These are phyloP conservation scores for Dryobota labecula DNA, from an alignment of 2,888 invertebrate genomes.

Conservation along the genomic window DNA sequence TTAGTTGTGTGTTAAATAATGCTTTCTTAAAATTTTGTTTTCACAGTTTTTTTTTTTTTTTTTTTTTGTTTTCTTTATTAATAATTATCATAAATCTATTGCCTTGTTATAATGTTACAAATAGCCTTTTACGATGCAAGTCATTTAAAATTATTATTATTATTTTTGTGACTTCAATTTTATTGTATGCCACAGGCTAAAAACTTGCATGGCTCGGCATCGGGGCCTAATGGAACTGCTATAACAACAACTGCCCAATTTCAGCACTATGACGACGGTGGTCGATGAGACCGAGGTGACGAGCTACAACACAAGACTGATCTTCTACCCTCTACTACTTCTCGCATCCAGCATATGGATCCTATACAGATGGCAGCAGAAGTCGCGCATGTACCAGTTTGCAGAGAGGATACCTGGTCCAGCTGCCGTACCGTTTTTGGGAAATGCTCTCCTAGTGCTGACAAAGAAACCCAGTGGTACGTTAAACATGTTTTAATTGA, in stretches of 20 bases:
- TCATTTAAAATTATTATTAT: no score
- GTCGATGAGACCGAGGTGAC: conserved; percentile 63
- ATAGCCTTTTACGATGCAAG: no score
- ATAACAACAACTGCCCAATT: not conserved
- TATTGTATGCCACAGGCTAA: no score
- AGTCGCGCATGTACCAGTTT: conserved; percentile 89
- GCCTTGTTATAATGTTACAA: no score
- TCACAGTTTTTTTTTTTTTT: no score
- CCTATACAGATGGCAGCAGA: conserved; percentile 87
- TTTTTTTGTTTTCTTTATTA: not conserved
- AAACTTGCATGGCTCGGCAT: no score
- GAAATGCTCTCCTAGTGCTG: conserved; percentile 92
- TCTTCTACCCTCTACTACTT: conserved; percentile 79
- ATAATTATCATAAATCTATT: no score
- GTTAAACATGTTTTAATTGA: not conserved
- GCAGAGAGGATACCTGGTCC: conserved; percentile 94
- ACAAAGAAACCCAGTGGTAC: conserved; percentile 92
- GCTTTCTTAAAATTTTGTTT: not conserved
- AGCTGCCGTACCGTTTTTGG: conserved; percentile 91
- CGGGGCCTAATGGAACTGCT: not conserved
- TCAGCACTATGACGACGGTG: conserved; percentile 72
- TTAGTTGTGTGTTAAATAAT: not conserved
- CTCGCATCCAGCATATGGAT: conserved; percentile 77
- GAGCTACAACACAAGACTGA: conserved; percentile 68
- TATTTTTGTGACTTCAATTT: no score